phyloP scores from a whole-genome alignment of 2,113 vertebrate genomes.

The Python bivittatus region DNA sequence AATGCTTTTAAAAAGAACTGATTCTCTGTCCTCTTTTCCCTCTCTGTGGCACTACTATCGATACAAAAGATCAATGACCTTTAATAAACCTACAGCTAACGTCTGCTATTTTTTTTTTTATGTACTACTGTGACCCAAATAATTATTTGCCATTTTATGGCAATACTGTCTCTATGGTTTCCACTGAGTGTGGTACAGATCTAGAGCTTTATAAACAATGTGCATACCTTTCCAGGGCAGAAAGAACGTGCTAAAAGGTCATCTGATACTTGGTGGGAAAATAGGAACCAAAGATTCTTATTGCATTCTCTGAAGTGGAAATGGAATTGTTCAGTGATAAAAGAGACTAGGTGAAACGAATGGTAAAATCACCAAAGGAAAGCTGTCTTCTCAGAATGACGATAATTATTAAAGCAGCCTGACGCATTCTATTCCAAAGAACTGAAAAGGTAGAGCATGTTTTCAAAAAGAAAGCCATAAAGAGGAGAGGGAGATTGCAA shows the following conservation, averaged over 20 bases:
- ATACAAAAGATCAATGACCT: conserved; percentile 36
- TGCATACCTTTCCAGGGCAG: not conserved
- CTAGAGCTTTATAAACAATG: conserved; percentile 27
- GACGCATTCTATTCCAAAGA: conserved; percentile 52
- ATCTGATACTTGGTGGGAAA: not conserved
- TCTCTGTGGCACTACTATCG: not conserved
- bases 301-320: conserved; percentile 45
- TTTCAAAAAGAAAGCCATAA: conserved; percentile 35
- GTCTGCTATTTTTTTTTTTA: conserved; percentile 21
- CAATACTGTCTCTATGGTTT: conserved; percentile 14
- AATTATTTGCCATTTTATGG: conserved; percentile 7
- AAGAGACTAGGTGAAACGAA: conserved; percentile 48
- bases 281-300: not conserved
- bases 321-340: conserved; percentile 57
- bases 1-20: not conserved
- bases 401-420: conserved; percentile 49
- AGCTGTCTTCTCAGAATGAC: conserved; percentile 44
- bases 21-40: conserved; percentile 21
- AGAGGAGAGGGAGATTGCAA: conserved; percentile 47
- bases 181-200: not conserved
- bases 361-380: conserved; percentile 55
- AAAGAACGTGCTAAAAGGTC: conserved; percentile 3
- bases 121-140: conserved; percentile 33
- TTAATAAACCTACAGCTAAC: conserved; percentile 27
- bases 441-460: conserved; percentile 51